phyloP scores from a whole-genome alignment of 2,113 vertebrate genomes.

The Calidris pugnax region DNA sequence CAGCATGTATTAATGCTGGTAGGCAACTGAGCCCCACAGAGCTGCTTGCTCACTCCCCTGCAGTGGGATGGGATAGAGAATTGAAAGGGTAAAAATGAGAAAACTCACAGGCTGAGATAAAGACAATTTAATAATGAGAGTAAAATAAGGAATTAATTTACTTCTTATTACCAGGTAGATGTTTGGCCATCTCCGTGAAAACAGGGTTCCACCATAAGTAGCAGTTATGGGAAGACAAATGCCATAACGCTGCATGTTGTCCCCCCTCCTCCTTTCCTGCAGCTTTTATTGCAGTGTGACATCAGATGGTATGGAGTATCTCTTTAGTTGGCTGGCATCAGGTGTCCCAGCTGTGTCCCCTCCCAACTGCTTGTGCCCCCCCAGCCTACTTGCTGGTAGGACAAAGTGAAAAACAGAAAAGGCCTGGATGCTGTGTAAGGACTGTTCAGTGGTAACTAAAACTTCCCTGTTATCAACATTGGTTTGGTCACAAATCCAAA shows the following conservation, averaged over 20 bases:
- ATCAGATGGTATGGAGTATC: neutral
- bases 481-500: neutral
- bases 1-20: neutral
- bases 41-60: neutral
- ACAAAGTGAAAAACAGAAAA: neutral
- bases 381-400: rapidly evolving
- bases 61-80: neutral
- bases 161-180: neutral
- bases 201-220: neutral
- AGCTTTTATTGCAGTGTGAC: neutral
- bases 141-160: neutral
- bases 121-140: neutral
- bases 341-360: neutral
- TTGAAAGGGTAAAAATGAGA: neutral
- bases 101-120: neutral
- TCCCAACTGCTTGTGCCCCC: rapidly evolving
- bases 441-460: neutral
- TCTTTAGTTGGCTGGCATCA: neutral
- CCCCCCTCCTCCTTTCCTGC: neutral
- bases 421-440: neutral
- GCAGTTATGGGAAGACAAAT: neutral
- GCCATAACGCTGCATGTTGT: neutral
- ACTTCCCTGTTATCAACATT: neutral
- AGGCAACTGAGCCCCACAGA: neutral
- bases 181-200: neutral